A percentile compares a stretch with the other conserved stretches of the same genome.
Conservation (phyloP, 2,113 vertebrate species). For the Acinonyx jubatus region DNA sequence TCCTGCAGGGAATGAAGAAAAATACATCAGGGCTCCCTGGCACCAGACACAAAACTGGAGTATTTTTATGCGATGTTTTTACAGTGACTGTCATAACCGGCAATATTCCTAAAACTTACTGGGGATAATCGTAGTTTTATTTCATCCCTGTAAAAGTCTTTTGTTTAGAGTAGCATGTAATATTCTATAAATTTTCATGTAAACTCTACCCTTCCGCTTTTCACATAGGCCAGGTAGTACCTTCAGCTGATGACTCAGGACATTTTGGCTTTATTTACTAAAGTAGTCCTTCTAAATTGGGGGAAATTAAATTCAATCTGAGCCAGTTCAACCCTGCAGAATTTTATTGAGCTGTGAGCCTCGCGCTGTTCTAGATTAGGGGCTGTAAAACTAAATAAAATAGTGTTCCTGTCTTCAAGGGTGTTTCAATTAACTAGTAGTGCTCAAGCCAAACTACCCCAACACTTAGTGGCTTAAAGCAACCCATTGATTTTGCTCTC, state of each 20-base stretch:
- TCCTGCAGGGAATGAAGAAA: background rate
- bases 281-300: background rate
- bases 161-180: background rate
- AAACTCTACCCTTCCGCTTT: background rate
- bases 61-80: constrained; percentile 42
- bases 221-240: background rate
- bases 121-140: background rate
- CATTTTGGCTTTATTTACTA: constrained; percentile 20
- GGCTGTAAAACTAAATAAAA: background rate
- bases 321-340: background rate
- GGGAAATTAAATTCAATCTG: background rate
- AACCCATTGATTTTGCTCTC: background rate
- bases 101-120: constrained; percentile 13
- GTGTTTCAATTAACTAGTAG: background rate
- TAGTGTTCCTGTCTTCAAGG: background rate
- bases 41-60: background rate
- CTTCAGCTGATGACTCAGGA: background rate
- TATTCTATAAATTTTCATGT: background rate
- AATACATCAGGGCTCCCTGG: background rate
- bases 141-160: background rate
- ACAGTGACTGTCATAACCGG: constrained; percentile 31
- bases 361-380: background rate
- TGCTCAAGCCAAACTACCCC: background rate
- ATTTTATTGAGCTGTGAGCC: background rate
- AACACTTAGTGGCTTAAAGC: background rate